phyloP scores from a whole-genome alignment of 2,797 vertebrate species.

The Phataginus tricuspis region DNA sequence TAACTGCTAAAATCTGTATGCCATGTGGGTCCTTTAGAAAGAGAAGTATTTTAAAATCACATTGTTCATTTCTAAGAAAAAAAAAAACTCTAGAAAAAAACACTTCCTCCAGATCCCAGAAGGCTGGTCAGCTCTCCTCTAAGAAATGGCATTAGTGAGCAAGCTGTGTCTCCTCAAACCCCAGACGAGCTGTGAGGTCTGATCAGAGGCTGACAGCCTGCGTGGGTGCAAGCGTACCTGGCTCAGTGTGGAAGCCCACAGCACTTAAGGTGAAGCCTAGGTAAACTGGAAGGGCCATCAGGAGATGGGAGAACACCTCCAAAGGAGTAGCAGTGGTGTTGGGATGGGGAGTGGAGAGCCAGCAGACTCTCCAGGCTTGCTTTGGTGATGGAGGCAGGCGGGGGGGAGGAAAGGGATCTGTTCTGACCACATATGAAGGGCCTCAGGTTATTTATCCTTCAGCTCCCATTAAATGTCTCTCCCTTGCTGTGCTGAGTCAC shows the following conservation, averaged over 20 bases:
- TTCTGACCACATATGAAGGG: too few species aligned
- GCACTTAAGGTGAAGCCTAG: background rate
- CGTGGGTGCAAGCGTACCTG: background rate
- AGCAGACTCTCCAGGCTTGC: background rate
- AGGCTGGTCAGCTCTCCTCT: background rate
- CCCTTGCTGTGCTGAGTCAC: background rate
- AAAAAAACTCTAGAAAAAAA: slow-evolving; percentile 18
- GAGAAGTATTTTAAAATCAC: background rate
- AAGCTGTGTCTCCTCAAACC: background rate
- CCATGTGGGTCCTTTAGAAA: background rate
- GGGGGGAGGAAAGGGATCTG: background rate
- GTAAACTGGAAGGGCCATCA: background rate
- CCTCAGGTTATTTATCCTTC: background rate
- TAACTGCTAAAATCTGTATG: background rate
- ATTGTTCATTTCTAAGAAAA: background rate
- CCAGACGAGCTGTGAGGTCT: background rate
- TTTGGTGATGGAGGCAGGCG: background rate
- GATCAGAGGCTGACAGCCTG: background rate
- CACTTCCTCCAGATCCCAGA: background rate
- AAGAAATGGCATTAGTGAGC: background rate
- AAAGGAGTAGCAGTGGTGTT: background rate
- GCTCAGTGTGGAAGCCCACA: background rate
- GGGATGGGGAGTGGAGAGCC: background rate
- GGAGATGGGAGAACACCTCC: too few species aligned
- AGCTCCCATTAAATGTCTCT: background rate